phyloP scores from a whole-genome alignment of 2,113 vertebrate genomes.

The Marmota flaviventris region DNA sequence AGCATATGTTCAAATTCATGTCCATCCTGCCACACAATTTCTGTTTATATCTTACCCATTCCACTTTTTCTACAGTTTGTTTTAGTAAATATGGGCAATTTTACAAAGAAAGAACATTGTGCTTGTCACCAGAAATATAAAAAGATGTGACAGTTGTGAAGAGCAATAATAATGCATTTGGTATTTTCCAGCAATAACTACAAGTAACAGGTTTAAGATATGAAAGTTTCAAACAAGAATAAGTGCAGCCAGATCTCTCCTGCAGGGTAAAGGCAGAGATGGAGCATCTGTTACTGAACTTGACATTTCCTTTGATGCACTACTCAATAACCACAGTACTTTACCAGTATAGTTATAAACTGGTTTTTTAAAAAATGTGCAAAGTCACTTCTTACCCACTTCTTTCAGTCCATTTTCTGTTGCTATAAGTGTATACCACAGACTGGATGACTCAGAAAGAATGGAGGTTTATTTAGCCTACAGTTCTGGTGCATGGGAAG shows the following conservation, averaged over 20 bases:
- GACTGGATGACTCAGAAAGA: not conserved
- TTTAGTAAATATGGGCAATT: not conserved
- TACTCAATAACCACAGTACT: not conserved
- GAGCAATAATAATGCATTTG: not conserved
- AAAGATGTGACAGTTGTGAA: not conserved
- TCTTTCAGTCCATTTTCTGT: not conserved
- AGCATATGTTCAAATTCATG: not conserved
- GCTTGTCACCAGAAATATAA: not conserved
- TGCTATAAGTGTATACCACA: not conserved
- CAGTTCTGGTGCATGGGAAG: too few species aligned
- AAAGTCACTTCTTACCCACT: not conserved
- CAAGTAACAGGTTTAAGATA: not conserved
- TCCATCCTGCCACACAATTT: not conserved
- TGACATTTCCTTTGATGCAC: not conserved
- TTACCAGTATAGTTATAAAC: not conserved
- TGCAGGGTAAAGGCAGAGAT: not conserved
- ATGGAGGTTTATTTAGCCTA: not conserved
- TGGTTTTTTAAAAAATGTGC: not conserved
- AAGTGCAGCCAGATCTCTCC: not conserved
- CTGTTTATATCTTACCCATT: not conserved
- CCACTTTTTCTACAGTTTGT: not conserved
- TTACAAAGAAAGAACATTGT: slow-evolving; percentile 1
- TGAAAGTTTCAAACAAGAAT: not conserved
- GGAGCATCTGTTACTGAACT: not conserved
- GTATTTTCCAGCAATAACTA: not conserved